Evolutionary conservation across 64 coral and sea anemone species (phyloP).

Genomic region (Anthopleura sola): DNA sequence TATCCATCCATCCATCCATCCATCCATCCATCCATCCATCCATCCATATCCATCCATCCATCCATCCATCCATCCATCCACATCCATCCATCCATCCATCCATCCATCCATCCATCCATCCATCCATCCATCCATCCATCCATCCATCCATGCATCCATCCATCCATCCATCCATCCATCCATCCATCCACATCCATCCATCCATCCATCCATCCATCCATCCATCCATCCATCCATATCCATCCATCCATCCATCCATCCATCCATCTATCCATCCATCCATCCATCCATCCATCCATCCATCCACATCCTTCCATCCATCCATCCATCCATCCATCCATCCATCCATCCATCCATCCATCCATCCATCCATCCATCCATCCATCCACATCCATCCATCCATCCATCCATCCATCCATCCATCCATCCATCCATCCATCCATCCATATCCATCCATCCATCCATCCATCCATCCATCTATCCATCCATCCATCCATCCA

Average conservation of each 20-base stretch:
- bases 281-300: not conserved
- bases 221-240: not conserved
- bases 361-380: not conserved
- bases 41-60: not conserved
- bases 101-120: not conserved
- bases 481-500: not conserved
- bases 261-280: not conserved
- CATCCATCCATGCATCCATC: not conserved
- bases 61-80: not conserved
- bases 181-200: not conserved
- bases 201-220: not conserved
- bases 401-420: not conserved
- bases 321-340: not conserved
- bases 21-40: not conserved
- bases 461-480: not conserved
- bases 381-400: not conserved
- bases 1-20: not conserved
- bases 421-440: not conserved
- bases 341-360: not conserved
- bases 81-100: no score
- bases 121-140: not conserved
- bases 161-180: not conserved
- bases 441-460: not conserved
- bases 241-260: not conserved
- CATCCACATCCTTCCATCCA: not conserved